Base-by-base conservation (phyloP, 37 sponge, comb jelly and placozoan genomes). In the Tethya wilhelma region DNA sequence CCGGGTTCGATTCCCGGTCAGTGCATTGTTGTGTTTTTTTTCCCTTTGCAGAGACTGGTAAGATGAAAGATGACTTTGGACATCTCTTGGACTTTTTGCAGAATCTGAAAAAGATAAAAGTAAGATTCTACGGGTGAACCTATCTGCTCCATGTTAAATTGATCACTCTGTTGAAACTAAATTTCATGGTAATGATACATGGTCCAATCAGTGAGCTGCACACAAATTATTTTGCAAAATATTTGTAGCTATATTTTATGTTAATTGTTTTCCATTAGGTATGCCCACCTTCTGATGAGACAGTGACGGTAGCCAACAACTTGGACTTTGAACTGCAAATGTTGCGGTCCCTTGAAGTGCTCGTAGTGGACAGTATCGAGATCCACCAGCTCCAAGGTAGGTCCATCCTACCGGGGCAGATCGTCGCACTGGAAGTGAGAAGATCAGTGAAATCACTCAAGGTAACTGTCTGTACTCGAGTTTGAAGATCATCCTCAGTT, bases 1-100 rank as follows among this genome's bases (percentile, higher is more conserved):
- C n/a, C n/a, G n/a, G n/a, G n/a, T n/a, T n/a, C n/a, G n/a, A n/a
- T n/a, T n/a, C n/a, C n/a, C n/a, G n/a, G n/a, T n/a, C n/a, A n/a
- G n/a, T n/a, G n/a, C n/a, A n/a, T n/a, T n/a, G n/a, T n/a, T n/a
- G n/a, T n/a, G n/a, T n/a, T n/a, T n/a, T n/a, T n/a, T n/a, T n/a
- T n/a, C n/a, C n/a, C n/a, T n/a, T n/a, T n/a, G n/a, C n/a, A 74
- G 87, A 80, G 25, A 45, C 57, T 65, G 80, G 80, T 8, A 41
- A 73, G 22, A 49, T 79, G 73, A 82, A 45, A 30, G 64, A 78
- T 59, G 94, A 89, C 42, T 78, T 93, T 67, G 90, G 82, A n/a
- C 82, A 93, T 59, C 72, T 93, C 25, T 68, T 87, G 25, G 94
- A 93, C 49, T 93, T 89, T 64, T 32, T 93, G 30, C 79, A 86